A percentile compares a stretch with the other conserved stretches of the same genome.
These are phyloP conservation scores for Xestoiulus laeticollis DNA, from an alignment of 2,888 invertebrate species.

Conservation along the genomic window DNA sequence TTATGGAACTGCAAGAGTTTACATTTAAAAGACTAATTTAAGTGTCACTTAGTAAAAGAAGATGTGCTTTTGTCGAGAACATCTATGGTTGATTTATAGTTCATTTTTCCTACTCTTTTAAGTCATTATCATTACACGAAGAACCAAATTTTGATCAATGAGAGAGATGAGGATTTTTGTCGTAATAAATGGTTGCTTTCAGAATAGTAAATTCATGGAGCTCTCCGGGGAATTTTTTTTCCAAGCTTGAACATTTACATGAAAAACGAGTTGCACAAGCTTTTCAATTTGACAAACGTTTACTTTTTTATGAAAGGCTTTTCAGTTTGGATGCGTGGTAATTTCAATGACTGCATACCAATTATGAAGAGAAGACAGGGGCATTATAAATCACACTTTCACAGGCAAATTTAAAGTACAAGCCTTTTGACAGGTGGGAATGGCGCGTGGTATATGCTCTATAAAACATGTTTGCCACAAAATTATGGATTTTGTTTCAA, in stretches of 20 bases:
- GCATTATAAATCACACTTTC: neutral
- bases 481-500: too few relatives aligned
- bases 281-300: constrained; percentile 34
- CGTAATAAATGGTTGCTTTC: constrained; percentile 12
- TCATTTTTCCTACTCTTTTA: constrained; percentile 1
- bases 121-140: neutral
- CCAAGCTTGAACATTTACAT: constrained; percentile 10
- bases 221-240: neutral
- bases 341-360: constrained; percentile 34
- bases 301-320: constrained; percentile 32
- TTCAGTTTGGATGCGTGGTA: constrained; percentile 16
- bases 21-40: neutral
- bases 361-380: constrained; percentile 4
- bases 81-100: neutral
- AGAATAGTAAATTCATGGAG: neutral
- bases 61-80: neutral
- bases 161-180: constrained; percentile 25
- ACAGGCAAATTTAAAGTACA: neutral
- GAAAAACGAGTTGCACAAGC: constrained; percentile 28
- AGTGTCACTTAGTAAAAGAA: neutral
- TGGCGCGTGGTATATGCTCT: neutral
- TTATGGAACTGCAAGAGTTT: neutral
- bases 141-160: constrained; percentile 9
- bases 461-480: neutral
- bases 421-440: neutral